Evolutionary conservation across 2,888 invertebrate species (phyloP).

Genomic region (Diarsia brunnea): DNA sequence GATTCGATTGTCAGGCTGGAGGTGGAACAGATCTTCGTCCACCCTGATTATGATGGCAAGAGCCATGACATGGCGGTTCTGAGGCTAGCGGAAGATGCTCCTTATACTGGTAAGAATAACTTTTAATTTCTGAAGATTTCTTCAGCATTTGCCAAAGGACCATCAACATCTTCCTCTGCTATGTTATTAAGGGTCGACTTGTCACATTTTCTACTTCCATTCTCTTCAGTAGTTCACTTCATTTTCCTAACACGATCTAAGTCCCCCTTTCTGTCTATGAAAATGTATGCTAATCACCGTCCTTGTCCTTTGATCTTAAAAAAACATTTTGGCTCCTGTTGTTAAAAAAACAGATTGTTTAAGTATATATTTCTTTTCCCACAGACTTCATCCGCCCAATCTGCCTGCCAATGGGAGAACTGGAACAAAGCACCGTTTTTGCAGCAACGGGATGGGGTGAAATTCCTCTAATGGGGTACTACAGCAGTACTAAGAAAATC

Average conservation of each 20-base stretch:
- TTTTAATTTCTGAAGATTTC: neutral
- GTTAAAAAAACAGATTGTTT: neutral
- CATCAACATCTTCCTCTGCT: neutral
- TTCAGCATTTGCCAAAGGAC: neutral
- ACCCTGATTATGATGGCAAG: slow-evolving; percentile 69
- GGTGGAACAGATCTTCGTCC: slow-evolving; percentile 65
- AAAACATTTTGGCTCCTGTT: neutral
- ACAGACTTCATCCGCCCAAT: slow-evolving; percentile 83
- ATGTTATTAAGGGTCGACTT: neutral
- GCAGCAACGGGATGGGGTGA: slow-evolving; percentile 79
- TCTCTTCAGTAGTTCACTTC: neutral
- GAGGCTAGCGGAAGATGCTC: slow-evolving; percentile 67
- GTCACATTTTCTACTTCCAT: neutral
- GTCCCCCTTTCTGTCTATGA: too few species aligned
- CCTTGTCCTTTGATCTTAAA: neutral
- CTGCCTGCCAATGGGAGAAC: slow-evolving; percentile 73
- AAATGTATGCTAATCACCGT: neutral
- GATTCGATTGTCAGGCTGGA: slow-evolving; percentile 64
- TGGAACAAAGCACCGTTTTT: slow-evolving; percentile 63
- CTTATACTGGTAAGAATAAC: slow-evolving; percentile 74
- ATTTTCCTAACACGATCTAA: neutral
- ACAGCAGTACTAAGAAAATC: slow-evolving; percentile 76
- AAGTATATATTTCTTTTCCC: neutral
- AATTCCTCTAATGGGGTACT: slow-evolving; percentile 63
- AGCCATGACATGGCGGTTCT: slow-evolving; percentile 76